These are phyloP conservation scores for Melanostoma mellinum DNA, from an alignment of 2,888 invertebrate genomes.

Conservation along the genomic window DNA sequence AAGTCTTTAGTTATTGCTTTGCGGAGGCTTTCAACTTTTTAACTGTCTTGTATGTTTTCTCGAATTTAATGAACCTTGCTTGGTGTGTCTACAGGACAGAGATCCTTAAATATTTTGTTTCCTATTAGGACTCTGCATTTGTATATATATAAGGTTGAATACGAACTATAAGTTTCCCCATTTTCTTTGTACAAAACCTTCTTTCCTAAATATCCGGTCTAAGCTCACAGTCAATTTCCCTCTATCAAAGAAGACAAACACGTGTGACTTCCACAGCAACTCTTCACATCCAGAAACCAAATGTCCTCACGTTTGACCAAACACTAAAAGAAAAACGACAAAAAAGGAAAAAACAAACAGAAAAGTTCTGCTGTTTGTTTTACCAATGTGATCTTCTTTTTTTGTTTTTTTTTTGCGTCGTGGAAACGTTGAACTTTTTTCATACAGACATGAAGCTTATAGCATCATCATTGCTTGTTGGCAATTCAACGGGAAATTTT, in stretches of 20 bases:
- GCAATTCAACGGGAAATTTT: slow-evolving; percentile 60
- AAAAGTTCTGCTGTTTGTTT: slow-evolving; percentile 34
- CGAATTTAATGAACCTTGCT: no score
- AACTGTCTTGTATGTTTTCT: no score
- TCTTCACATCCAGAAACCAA: slow-evolving; percentile 45
- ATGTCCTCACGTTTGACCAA: slow-evolving; percentile 63
- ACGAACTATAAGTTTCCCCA: no score
- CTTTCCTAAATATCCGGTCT: background rate
- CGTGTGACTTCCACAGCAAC: slow-evolving; percentile 34
- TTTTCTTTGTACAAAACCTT: no score
- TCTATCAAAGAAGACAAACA: slow-evolving; percentile 28
- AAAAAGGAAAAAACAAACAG: slow-evolving; percentile 7
- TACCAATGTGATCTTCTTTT: slow-evolving; percentile 28
- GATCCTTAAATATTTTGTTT: no score
- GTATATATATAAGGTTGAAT: no score
- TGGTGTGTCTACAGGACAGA: no score
- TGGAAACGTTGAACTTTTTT: slow-evolving; percentile 56
- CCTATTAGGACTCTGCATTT: no score
- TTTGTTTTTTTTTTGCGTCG: slow-evolving; percentile 31
- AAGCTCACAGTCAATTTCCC: slow-evolving; percentile 37
- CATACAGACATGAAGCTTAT: slow-evolving; percentile 44
- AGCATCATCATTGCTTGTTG: slow-evolving; percentile 63
- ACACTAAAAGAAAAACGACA: slow-evolving; percentile 40
- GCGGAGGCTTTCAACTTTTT: no score
- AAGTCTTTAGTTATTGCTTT: no score